Conservation (phyloP, 2,113 vertebrate species). For the Heterotilapia buettikoferi region DNA sequence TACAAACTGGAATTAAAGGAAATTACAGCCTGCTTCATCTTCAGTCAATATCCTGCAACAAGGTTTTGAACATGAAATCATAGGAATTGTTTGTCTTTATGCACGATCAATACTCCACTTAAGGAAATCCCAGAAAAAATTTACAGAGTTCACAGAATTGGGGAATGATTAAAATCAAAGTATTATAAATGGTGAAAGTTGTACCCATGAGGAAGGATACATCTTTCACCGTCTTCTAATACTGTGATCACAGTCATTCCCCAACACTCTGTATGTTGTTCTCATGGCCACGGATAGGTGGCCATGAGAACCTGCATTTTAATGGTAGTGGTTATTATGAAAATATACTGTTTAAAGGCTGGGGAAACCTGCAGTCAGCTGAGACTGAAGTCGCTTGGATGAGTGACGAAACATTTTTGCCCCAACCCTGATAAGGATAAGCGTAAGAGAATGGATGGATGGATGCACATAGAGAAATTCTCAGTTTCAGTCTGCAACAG, state of each 20-base stretch:
- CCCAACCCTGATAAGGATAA: not conserved
- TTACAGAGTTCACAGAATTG: not conserved
- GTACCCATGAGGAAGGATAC: not conserved
- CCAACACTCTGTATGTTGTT: not conserved
- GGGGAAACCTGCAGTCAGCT: not conserved
- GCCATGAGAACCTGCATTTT: not conserved
- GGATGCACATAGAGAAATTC: not conserved
- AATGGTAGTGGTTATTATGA: not conserved
- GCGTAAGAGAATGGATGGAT: not conserved
- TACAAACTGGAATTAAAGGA: not conserved
- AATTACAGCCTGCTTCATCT: not conserved
- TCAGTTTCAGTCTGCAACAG: not conserved
- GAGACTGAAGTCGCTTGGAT: not conserved
- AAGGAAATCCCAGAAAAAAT: not conserved
- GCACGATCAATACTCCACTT: fast-evolving
- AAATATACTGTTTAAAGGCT: not conserved
- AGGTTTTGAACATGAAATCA: not conserved
- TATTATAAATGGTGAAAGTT: not conserved
- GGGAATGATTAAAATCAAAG: not conserved
- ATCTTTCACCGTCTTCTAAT: not conserved
- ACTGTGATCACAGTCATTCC: not conserved
- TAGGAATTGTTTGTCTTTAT: not conserved
- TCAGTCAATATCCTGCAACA: not conserved
- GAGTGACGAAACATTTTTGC: not conserved
- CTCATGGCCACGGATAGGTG: not conserved